Evolutionary conservation across 2,888 invertebrate species (phyloP).

Genomic region (Cactoblastis cactorum): DNA sequence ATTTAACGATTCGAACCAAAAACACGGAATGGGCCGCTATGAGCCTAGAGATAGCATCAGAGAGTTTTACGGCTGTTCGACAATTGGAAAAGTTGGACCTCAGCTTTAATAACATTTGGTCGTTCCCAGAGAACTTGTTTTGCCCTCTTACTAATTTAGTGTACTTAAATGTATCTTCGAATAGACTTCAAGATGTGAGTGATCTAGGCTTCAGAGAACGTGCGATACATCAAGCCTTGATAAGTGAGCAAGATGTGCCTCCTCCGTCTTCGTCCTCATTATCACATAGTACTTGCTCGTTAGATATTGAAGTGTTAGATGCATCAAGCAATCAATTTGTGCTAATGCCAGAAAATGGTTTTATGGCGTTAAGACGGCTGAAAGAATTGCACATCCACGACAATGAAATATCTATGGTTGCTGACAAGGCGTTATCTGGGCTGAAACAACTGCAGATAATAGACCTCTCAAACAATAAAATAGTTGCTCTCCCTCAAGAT

Average conservation of each 20-base stretch:
- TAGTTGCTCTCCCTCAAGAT: constrained; percentile 91
- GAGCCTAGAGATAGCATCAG: constrained; percentile 89
- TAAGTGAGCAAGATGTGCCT: constrained; percentile 79
- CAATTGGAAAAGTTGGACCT: constrained; percentile 91
- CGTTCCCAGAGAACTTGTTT: constrained; percentile 91
- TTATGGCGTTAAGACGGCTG: constrained; percentile 88
- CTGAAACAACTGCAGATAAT: constrained; percentile 90
- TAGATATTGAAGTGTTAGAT: constrained; percentile 91
- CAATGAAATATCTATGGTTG: constrained; percentile 93
- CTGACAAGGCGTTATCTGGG: constrained; percentile 89
- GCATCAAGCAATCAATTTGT: constrained; percentile 92
- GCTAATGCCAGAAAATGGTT: constrained; percentile 89
- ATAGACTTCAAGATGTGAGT: constrained; percentile 91
- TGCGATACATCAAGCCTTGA: constrained; percentile 81
- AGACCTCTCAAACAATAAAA: constrained; percentile 93
- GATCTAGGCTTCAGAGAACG: constrained; percentile 91
- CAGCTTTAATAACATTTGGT: constrained; percentile 94
- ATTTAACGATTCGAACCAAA: constrained; percentile 91
- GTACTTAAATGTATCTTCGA: constrained; percentile 90
- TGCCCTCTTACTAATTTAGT: constrained; percentile 89
- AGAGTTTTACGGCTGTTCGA: constrained; percentile 87
- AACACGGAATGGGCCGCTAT: constrained; percentile 91
- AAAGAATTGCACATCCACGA: constrained; percentile 90
- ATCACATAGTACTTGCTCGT: constrained; percentile 81
- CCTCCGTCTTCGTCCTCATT: constrained; percentile 57